Base-by-base conservation (phyloP, 2,797 vertebrate species). In the Melanotaenia maccullochi region DNA sequence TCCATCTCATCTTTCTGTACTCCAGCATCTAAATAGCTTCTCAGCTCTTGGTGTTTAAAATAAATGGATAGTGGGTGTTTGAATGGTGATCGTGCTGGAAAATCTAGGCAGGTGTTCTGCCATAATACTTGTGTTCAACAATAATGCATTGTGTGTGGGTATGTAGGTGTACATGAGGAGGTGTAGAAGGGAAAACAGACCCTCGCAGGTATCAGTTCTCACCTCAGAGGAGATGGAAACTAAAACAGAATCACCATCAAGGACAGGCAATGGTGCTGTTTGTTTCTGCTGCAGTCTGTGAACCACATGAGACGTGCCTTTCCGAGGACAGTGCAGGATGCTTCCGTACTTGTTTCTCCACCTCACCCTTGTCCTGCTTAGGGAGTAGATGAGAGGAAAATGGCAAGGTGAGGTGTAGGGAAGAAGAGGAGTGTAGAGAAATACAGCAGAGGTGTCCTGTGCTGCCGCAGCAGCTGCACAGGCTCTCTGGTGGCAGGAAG, bases 21-120 rank as follows among this genome's bases (percentile, higher is more conserved):
- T 78, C 69, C 54, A 54, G 69, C 56, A n/a, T 84, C 78, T 68
- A 69, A 87, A 84, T 79, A 87, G 82, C 74, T 80, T 52, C 77
- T 69, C 64, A 51, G 59, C 68, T 76, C 55, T 60, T 69, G 58
- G 61, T 63, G 68, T 78, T 84, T 67, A 77, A 90, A 87, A 90
- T 89, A 90, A 71, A 69, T n/a, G 8, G 74, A 20, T 5, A 30
- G 88, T 87, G 85, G 90, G 90, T 59, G 84, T 85, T 78, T 36
- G 59, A 75, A 73, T 38, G 63, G 78, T 44, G 47, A 79, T 71
- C 66, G 65, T 75, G 69, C 76, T 56, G 76, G 30, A 68, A 76
- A 66, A 60, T 25, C 61, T 71, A 79, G 60, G 70, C 73, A 78
- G 75, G 79, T 86, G 81, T 67, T 63, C 14, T 55, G 51, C 60